A percentile compares a stretch with the other conserved stretches of the same genome.
These are phyloP conservation scores for Drosophila picticornis DNA, from an alignment of 2,888 invertebrate species.

Conservation along the genomic window DNA sequence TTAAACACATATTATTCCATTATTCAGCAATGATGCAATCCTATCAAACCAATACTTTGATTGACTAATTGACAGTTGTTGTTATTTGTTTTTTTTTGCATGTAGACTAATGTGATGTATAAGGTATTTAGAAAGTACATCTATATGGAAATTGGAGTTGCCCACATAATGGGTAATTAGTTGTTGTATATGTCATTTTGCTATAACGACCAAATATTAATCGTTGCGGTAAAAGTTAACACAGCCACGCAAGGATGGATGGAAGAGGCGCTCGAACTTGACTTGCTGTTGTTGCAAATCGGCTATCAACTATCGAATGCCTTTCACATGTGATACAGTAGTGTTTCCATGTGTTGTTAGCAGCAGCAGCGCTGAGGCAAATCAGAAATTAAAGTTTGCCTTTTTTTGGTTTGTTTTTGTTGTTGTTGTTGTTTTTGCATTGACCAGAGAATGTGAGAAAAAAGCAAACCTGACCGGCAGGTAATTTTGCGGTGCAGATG, in stretches of 20 bases:
- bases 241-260: neutral
- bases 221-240: slow-evolving; percentile 4
- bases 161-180: slow-evolving; percentile 9
- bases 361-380: slow-evolving; percentile 40
- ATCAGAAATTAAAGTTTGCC: slow-evolving; percentile 38
- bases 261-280: slow-evolving; percentile 18
- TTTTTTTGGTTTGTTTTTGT: slow-evolving; percentile 11
- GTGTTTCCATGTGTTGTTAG: slow-evolving; percentile 20
- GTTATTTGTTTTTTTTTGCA: neutral
- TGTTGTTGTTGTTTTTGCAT: slow-evolving; percentile 16
- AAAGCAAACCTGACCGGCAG: slow-evolving; percentile 52
- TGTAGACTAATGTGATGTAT: neutral
- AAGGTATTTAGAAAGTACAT: slow-evolving; percentile 2
- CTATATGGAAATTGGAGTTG: slow-evolving; percentile 1
- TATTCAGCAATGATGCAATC: neutral
- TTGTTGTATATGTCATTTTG: slow-evolving; percentile 2
- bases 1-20: neutral
- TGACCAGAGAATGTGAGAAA: slow-evolving; percentile 45
- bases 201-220: slow-evolving; percentile 8
- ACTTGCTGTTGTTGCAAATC: slow-evolving; percentile 16
- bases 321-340: slow-evolving; percentile 42
- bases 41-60: neutral
- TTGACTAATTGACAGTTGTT: neutral
- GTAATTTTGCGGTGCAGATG: slow-evolving; percentile 48
- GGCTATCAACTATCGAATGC: slow-evolving; percentile 41